Conservation (phyloP, 2,113 vertebrate genomes). For the Cnemophilus loriae region DNA sequence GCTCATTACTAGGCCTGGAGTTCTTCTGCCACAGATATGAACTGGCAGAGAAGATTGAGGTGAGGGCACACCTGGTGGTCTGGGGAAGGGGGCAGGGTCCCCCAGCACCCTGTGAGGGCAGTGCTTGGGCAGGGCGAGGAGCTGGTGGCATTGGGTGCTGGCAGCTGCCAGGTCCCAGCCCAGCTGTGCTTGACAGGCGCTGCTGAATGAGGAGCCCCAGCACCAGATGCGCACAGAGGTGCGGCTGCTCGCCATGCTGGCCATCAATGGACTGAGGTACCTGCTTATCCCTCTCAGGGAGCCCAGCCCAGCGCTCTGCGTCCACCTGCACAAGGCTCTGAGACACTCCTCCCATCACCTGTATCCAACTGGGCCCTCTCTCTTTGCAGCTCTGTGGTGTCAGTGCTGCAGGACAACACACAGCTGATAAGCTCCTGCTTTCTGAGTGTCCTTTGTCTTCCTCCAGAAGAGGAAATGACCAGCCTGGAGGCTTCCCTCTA, state of each 20-base stretch:
- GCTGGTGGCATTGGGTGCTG: background rate
- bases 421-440: background rate
- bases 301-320: background rate
- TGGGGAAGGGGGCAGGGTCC: background rate
- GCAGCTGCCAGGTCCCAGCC: background rate
- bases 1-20: background rate
- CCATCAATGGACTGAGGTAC: background rate
- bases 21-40: background rate
- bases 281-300: background rate
- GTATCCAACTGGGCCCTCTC: background rate
- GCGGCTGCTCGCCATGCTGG: too few species aligned
- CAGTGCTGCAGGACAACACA: background rate
- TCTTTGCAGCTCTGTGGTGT: background rate
- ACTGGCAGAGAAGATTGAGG: background rate
- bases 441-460: background rate
- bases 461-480: background rate
- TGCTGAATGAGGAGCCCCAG: background rate
- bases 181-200: background rate
- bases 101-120: background rate
- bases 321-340: background rate
- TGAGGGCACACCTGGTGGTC: background rate
- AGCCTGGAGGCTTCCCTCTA: background rate
- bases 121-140: background rate
- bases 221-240: background rate
- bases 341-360: background rate